These are phyloP conservation scores for Anolis apletophallus DNA, from an alignment of 2,797 vertebrate genomes.

Conservation along the genomic window DNA sequence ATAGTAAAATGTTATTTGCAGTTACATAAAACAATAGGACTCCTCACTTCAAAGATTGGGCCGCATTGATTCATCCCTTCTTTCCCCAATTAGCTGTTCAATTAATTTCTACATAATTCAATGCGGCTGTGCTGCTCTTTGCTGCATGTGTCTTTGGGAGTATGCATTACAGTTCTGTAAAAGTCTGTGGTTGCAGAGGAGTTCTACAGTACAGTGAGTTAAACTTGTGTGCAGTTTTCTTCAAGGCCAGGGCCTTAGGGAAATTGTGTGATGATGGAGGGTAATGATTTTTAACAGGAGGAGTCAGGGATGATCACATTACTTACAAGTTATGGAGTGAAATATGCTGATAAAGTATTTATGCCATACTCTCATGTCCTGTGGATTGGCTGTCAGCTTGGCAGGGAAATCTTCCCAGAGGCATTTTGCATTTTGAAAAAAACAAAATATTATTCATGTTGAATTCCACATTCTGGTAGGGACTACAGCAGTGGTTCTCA, in stretches of 20 bases:
- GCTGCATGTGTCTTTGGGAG: not conserved
- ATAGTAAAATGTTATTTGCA: not conserved
- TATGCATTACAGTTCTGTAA: not conserved
- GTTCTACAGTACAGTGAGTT: not conserved
- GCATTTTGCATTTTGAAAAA: not conserved
- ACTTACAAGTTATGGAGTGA: not conserved
- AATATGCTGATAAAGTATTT: constrained; percentile 19
- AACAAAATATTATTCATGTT: not conserved
- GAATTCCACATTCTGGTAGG: not conserved
- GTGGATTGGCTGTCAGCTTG: not conserved
- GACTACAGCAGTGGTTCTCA: not conserved
- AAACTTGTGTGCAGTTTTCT: not conserved
- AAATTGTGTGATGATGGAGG: not conserved
- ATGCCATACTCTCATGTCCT: not conserved
- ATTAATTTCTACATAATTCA: constrained; percentile 3
- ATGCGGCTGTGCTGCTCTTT: not conserved
- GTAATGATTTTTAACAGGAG: constrained; percentile 26
- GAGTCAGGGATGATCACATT: not conserved
- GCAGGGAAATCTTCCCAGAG: constrained; percentile 22
- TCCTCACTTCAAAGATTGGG: not conserved
- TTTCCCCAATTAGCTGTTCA: not conserved
- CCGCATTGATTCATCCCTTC: not conserved
- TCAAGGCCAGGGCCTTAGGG: constrained; percentile 10
- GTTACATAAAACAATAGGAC: not conserved
- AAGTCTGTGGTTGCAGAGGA: not conserved